Evolutionary conservation across 2,888 invertebrate species (phyloP).

Genomic region (Anticlea derivata): DNA sequence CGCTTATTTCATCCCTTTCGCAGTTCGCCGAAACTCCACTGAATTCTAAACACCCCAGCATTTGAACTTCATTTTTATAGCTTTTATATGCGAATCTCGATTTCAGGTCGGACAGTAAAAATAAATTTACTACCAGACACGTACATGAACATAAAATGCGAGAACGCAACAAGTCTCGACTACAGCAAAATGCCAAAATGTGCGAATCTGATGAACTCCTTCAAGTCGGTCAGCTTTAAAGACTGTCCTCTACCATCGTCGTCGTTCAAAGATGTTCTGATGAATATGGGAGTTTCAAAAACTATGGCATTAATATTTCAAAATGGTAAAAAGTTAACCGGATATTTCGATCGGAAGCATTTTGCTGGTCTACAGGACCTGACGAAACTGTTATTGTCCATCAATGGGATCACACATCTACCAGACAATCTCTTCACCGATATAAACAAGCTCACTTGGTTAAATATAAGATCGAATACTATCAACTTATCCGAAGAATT

Average conservation of each 20-base stretch:
- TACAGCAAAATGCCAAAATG: conserved; percentile 76
- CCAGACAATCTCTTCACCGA: conserved; percentile 85
- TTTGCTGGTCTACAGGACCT: conserved; percentile 82
- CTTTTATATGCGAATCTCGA: conserved; percentile 35
- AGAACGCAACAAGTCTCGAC: conserved; percentile 67
- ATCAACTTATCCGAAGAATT: conserved; percentile 82
- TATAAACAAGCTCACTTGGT: conserved; percentile 84
- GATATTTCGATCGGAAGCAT: conserved; percentile 83
- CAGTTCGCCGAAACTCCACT: conserved; percentile 19
- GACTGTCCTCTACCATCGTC: conserved; percentile 81
- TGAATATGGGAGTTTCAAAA: conserved; percentile 73
- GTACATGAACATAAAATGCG: conserved; percentile 74
- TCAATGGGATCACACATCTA: conserved; percentile 85
- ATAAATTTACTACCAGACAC: conserved; percentile 72
- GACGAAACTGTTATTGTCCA: conserved; percentile 82
- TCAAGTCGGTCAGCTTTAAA: conserved; percentile 77
- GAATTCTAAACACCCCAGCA: conserved; percentile 2
- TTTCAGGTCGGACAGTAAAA: conserved; percentile 71
- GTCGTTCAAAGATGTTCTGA: conserved; percentile 76
- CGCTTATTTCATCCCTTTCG: conserved; percentile 43
- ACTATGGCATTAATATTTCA: conserved; percentile 82
- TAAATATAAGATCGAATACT: conserved; percentile 86
- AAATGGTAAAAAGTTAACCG: conserved; percentile 78
- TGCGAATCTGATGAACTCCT: conserved; percentile 65
- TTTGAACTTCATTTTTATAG: conserved; percentile 11